Evolutionary conservation across 2,888 invertebrate species (phyloP).

Genomic region (Dryococelus australis): DNA sequence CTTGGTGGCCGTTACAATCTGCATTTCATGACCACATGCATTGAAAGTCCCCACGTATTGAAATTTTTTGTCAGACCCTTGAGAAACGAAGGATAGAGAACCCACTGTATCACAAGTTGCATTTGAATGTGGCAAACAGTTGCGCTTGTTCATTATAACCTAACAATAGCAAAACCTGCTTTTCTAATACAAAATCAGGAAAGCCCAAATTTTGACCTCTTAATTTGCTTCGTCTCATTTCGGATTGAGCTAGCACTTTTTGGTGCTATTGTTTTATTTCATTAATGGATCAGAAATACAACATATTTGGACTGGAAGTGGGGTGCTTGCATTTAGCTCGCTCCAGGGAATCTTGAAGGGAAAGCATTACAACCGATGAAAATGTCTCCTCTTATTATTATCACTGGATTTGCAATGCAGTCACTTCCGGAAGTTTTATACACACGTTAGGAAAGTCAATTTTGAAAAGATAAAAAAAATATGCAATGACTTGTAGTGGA

Average conservation of each 20-base stretch:
- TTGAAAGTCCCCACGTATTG: too few relatives aligned
- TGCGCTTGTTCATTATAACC: background rate
- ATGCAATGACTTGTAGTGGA: background rate
- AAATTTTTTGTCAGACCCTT: too few relatives aligned
- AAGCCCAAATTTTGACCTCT: background rate
- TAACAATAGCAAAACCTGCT: constrained; percentile 1
- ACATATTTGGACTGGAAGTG: constrained; percentile 18
- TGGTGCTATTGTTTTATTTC: constrained; percentile 13
- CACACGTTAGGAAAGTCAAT: background rate
- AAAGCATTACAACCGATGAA: background rate
- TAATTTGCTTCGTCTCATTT: background rate
- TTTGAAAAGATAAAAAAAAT: background rate
- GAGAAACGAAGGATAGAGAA: too few relatives aligned
- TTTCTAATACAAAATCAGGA: background rate
- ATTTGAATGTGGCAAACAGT: background rate
- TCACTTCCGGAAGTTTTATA: background rate
- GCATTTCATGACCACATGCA: too few relatives aligned
- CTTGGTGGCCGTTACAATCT: too few relatives aligned
- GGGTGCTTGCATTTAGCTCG: constrained; percentile 5
- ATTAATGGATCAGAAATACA: background rate
- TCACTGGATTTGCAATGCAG: background rate
- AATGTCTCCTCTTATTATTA: background rate
- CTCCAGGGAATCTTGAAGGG: background rate
- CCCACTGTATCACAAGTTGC: background rate
- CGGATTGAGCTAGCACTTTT: background rate